Evolutionary conservation across 2,797 vertebrate species (phyloP).

Genomic region (Megaceryle alcyon): DNA sequence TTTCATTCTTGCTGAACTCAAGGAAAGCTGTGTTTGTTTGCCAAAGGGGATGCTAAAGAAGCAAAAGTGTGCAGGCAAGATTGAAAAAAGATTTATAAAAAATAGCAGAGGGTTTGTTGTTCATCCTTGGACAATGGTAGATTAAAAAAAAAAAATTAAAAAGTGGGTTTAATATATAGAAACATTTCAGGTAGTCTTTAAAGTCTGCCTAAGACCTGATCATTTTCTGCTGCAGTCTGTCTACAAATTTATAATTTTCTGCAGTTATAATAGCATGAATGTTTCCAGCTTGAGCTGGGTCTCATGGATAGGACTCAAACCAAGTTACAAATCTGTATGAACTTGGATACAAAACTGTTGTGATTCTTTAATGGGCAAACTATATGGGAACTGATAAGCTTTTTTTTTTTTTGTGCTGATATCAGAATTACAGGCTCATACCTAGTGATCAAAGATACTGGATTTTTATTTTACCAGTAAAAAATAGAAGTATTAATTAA

Average conservation of each 20-base stretch:
- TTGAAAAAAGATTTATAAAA: neutral
- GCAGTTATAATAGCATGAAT: neutral
- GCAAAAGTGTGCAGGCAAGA: conserved; percentile 3
- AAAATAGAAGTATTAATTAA: neutral
- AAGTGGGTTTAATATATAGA: neutral
- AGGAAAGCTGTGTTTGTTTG: conserved; percentile 50
- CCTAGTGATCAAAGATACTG: neutral
- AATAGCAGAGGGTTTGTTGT: neutral
- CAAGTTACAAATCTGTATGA: neutral
- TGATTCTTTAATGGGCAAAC: neutral
- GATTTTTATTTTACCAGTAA: neutral
- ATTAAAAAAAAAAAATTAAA: neutral
- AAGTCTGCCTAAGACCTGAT: neutral
- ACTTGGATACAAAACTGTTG: neutral
- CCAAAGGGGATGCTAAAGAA: conserved; percentile 18
- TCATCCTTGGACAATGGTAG: neutral
- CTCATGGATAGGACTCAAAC: neutral
- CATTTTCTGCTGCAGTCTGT: neutral
- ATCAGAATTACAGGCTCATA: neutral
- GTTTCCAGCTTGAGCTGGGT: neutral
- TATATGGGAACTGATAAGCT: neutral
- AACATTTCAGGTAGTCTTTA: neutral
- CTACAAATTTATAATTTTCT: neutral
- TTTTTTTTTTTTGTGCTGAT: neutral
- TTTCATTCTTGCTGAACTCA: conserved; percentile 22